A percentile compares a stretch with the other conserved stretches of the same genome.
Conservation (phyloP, 1,140 invertebrate species). For the Anoplolepis gracilipes region DNA sequence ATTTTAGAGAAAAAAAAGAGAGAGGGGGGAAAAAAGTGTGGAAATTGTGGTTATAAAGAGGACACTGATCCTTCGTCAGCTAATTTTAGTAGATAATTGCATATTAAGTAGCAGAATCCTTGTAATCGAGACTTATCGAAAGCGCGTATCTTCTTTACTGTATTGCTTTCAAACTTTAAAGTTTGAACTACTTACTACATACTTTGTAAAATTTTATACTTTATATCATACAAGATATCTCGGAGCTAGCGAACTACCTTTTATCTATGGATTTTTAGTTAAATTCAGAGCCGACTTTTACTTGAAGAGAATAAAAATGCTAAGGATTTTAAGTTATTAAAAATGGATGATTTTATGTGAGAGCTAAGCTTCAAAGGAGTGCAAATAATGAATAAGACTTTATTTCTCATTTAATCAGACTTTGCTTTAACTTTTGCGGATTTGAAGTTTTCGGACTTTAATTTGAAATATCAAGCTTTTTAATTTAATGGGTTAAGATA, state of each 20-base stretch:
- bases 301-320: neutral
- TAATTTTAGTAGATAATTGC: neutral
- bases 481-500: neutral
- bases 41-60: neutral
- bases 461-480: too few species aligned
- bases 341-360: neutral
- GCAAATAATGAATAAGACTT: too few species aligned
- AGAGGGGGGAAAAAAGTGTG: too few species aligned
- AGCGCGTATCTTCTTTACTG: too few species aligned
- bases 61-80: neutral
- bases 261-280: neutral
- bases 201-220: neutral
- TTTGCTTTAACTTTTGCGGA: too few species aligned
- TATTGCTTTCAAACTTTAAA: too few species aligned
- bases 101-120: too few species aligned
- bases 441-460: too few species aligned
- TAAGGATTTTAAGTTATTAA: neutral
- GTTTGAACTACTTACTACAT: neutral
- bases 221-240: neutral
- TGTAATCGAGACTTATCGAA: too few species aligned
- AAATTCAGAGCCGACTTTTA: neutral
- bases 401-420: too few species aligned
- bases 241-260: neutral
- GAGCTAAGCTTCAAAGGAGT: neutral
- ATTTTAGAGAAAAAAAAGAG: too few species aligned